Base-by-base conservation (phyloP, 1,140 invertebrate genomes). In the Hermatobates lingyangjiaoensis region DNA sequence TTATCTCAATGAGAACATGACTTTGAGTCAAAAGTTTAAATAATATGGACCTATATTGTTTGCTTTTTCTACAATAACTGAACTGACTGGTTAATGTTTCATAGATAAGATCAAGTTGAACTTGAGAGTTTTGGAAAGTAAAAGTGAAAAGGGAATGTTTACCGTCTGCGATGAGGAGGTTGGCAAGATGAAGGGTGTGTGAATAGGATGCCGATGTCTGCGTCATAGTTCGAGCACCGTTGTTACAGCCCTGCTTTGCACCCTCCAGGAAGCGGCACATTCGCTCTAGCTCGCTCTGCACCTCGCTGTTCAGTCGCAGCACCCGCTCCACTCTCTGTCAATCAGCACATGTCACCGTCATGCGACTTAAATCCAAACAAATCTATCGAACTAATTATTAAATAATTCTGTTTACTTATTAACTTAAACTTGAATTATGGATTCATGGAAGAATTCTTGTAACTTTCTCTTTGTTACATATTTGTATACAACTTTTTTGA, bases 291-390 rank as follows among this genome's bases (percentile, higher is more conserved):
- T 72, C 71, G 15, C 61, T 64, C 24, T 75, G 56, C 1, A 71
- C 70, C 15, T 68, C 61, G 18, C 67, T 65, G 27, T 72, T 69
- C 50, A 71, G 69, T 42, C 66, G 71, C 47, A 67, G 66, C 56
- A 75, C 78, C 56, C 74, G 73, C 57, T 80, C 77, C 20, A 78
- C 70, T 66, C 71, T 69, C 77, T 80, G 57, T 0, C 56, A 63
- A 52, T 57, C 45, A 56, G 28, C 7, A 27, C n/a, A n/a, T n/a
- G n/a, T n/a, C n/a, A n/a, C n/a, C n/a, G n/a, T n/a, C n/a, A n/a
- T n/a, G n/a, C n/a, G n/a, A n/a, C n/a, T n/a, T n/a, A n/a, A n/a
- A n/a, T n/a, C n/a, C n/a, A n/a, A n/a, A n/a, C n/a, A n/a, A n/a
- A n/a, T n/a, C n/a, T n/a, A n/a, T n/a, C n/a, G n/a, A n/a, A n/a